Percentiles rank a stretch among this genome's conserved stretches.
phyloP scores from a whole-genome alignment of 2,113 vertebrate species.

The Pituophis catenifer region DNA sequence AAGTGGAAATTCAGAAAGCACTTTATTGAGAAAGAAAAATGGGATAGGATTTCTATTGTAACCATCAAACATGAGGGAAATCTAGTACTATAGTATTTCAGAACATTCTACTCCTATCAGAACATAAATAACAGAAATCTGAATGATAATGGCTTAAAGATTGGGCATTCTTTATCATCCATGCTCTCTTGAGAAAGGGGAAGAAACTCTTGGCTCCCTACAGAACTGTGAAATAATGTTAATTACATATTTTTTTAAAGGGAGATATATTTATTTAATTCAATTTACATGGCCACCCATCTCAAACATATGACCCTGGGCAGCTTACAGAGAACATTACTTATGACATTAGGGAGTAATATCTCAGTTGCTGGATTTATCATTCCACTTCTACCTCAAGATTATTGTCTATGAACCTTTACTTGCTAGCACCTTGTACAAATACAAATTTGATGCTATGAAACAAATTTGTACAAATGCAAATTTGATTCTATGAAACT shows the following conservation, averaged over 20 bases:
- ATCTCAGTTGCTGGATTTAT: not conserved
- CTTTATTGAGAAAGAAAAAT: constrained; percentile 54
- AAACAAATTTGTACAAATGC: too few species aligned
- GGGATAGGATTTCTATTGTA: constrained; percentile 55
- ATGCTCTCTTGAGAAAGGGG: not conserved
- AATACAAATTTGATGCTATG: too few species aligned
- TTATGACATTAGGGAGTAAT: not conserved
- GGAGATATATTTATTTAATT: not conserved
- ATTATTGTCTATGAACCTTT: not conserved
- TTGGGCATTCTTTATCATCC: not conserved
- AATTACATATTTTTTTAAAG: not conserved
- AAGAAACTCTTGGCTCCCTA: not conserved
- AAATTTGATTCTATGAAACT: not conserved
- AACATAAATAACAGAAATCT: not conserved
- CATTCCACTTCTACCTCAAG: not conserved
- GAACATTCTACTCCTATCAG: not conserved
- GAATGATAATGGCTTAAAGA: not conserved
- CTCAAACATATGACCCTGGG: not conserved
- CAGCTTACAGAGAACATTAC: not conserved
- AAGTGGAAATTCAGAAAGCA: constrained; percentile 53
- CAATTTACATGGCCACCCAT: not conserved
- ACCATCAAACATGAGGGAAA: constrained; percentile 47
- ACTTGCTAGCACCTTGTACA: not conserved
- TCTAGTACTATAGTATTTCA: constrained; percentile 2
- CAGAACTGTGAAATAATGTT: not conserved